Evolutionary conservation across 2,797 vertebrate genomes (phyloP).

Genomic region (Argya squamiceps): DNA sequence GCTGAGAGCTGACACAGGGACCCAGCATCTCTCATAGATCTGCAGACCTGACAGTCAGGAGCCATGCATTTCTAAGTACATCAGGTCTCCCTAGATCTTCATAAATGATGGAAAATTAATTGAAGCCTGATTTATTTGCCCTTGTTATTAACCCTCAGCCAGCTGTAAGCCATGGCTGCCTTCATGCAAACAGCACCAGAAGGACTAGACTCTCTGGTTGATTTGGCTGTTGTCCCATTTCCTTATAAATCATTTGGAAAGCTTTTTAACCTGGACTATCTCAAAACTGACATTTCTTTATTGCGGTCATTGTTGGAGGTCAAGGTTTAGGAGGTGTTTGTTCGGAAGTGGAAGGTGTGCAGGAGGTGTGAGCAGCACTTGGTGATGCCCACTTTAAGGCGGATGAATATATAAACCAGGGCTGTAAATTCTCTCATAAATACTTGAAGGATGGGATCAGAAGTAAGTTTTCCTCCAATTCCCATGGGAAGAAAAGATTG

Average conservation of each 20-base stretch:
- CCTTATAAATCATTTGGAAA: neutral
- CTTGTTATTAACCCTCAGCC: neutral
- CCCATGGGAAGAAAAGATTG: neutral
- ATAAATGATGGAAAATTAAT: neutral
- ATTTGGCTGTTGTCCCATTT: neutral
- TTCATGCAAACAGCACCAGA: neutral
- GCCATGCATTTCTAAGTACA: neutral
- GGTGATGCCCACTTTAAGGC: accelerated
- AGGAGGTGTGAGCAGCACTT: neutral
- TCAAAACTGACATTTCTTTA: neutral
- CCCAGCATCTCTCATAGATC: neutral
- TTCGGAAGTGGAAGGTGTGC: accelerated
- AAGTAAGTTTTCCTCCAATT: neutral
- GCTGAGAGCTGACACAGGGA: neutral
- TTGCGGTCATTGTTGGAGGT: neutral
- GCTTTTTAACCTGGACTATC: neutral
- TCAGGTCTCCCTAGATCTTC: neutral
- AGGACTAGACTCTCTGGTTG: neutral
- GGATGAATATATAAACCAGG: accelerated
- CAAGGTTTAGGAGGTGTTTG: neutral
- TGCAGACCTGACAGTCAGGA: neutral
- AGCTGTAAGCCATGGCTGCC: neutral
- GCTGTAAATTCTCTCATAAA: neutral
- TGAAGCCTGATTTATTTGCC: neutral
- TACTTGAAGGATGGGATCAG: accelerated